A percentile compares a stretch with the other conserved stretches of the same genome.
Evolutionary conservation across 1,140 invertebrate species (phyloP).

Genomic region (Zaprionus inermis): DNA sequence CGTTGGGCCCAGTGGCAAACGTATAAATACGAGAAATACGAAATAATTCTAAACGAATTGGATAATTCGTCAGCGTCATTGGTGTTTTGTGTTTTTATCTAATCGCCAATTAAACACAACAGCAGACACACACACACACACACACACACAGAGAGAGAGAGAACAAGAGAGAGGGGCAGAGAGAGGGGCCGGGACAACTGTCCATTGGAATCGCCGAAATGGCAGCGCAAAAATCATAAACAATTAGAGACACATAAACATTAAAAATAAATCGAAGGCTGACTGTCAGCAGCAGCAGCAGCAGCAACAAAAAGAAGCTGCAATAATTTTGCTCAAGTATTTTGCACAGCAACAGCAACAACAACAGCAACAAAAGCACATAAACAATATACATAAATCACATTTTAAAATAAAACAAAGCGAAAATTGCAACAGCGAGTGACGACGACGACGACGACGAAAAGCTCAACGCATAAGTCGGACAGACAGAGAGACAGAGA

Average conservation of each 20-base stretch:
- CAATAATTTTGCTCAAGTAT: constrained; percentile 79
- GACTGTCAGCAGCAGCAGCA: constrained; percentile 59
- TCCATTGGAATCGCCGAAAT: too few relatives aligned
- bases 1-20: constrained; percentile 6
- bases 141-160: too few relatives aligned
- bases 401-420: constrained; percentile 80
- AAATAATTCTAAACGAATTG: constrained; percentile 43
- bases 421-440: constrained; percentile 74
- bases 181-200: too few relatives aligned
- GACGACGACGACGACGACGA: constrained; percentile 37
- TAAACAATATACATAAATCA: constrained; percentile 78
- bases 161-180: neutral
- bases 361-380: constrained; percentile 35
- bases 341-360: constrained; percentile 46
- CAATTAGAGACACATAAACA: constrained; percentile 80
- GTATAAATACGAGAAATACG: constrained; percentile 1
- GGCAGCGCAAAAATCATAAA: constrained; percentile 68
- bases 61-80: constrained; percentile 47
- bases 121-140: neutral
- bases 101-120: constrained; percentile 71
- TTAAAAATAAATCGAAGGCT: constrained; percentile 83
- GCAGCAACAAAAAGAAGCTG: constrained; percentile 65
- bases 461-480: constrained; percentile 77
- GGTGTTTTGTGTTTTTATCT: constrained; percentile 54
- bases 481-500: constrained; percentile 4